Base-by-base conservation (phyloP, 1,140 invertebrate genomes). In the Lepidurus couesii region DNA sequence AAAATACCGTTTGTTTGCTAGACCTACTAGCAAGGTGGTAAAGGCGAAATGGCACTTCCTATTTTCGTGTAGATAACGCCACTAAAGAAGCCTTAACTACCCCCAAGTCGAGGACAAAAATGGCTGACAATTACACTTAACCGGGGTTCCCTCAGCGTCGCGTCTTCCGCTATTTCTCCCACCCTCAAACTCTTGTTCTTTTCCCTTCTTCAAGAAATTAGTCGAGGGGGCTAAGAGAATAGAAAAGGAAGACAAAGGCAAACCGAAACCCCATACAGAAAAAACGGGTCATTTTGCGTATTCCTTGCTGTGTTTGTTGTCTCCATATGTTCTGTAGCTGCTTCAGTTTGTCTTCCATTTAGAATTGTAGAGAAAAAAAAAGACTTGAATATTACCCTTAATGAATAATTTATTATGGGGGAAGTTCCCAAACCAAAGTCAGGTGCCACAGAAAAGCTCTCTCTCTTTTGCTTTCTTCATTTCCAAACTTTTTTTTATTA, bases 381-480 rank as follows among this genome's bases (percentile, higher is more conserved):
- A 47, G 16, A 65, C 13, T 4, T 4, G 53, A 21, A 21, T 65
- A 65, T 65, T 65, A 65, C 16, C 53, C n/a, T 65, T 65, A 65
- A 65, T 65, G 53, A 65, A 65, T 65, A 65, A 65, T 65, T 65
- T 65, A 65, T 65, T 65, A 65, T 65, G 53, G 53, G 8, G 9
- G 53, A 65, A 9, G 53, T 13, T 7, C 21, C 53, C 53, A 47
- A 47, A 16, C 45, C 45, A 10, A 65, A 65, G 53, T 65, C 53
- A 65, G 8, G 53, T 16, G 53, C 53, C 53, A 65, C 13, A 65
- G 53, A 65, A 65, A 65, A 9, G n/a, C 53, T 65, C 6, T 65
- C 21, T 65, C 21, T 21, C 13, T 16, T 65, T 21, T 11, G 53
- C 16, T 16, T 65, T 65, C 21, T 65, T 65, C 21, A n/a, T 65